A percentile compares a stretch with the other conserved stretches of the same genome.
phyloP scores from a whole-genome alignment of 2,888 invertebrate species.

The Leptinotarsa rubiginosa region DNA sequence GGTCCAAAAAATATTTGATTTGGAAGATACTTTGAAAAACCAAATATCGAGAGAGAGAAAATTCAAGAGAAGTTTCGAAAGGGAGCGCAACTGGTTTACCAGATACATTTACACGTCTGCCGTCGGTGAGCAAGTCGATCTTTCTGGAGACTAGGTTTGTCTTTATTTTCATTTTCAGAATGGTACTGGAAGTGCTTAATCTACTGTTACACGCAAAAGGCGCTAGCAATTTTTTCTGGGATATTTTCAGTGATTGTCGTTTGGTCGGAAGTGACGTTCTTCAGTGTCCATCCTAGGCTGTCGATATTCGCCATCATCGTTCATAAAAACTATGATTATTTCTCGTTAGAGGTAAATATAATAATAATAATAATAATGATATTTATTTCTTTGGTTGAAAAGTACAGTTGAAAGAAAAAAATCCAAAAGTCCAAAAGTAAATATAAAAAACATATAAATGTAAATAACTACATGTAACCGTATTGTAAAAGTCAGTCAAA shows the following conservation, averaged over 20 bases:
- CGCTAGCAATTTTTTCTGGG: conserved; percentile 78
- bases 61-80: conserved; percentile 79
- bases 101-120: conserved; percentile 74
- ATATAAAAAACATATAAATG: too few relatives aligned
- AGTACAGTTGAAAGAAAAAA: too few relatives aligned
- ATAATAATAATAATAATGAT: too few relatives aligned
- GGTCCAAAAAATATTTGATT: conserved; percentile 80
- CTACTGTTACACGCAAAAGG: conserved; percentile 81
- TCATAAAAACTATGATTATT: conserved; percentile 90
- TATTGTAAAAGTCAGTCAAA: too few relatives aligned
- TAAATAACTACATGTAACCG: too few relatives aligned
- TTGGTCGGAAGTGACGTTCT: conserved; percentile 99
- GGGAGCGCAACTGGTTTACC: conserved; percentile 71
- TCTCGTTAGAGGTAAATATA: conserved; percentile 86
- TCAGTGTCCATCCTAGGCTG: conserved; percentile 89
- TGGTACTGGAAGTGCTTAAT: conserved; percentile 97
- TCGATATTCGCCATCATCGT: conserved; percentile 96
- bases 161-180: conserved; percentile 71
- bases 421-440: too few relatives aligned
- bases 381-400: too few relatives aligned
- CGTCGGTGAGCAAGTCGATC: conserved; percentile 68
- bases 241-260: conserved; percentile 90
- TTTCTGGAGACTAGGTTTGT: background rate
- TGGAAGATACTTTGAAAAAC: conserved; percentile 91
- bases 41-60: conserved; percentile 71